Evolutionary conservation across 2,888 invertebrate species (phyloP).

Genomic region (Caradrina kadenii): DNA sequence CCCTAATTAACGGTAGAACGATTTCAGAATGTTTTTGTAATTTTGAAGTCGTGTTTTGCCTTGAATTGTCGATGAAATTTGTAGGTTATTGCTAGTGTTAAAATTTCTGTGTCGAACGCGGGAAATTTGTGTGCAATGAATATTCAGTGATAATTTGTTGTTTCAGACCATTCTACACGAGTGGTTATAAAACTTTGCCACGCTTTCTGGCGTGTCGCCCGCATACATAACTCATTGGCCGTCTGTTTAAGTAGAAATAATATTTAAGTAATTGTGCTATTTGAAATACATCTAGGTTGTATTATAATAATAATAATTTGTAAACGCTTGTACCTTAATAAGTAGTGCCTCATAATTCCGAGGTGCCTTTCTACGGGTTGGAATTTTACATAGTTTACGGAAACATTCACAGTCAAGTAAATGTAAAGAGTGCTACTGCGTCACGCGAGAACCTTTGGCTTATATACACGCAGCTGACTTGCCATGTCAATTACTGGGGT

Average conservation of each 20-base stretch:
- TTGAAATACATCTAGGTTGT: not conserved
- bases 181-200: too few species aligned
- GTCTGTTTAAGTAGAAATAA: not conserved
- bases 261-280: constrained; percentile 6
- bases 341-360: constrained; percentile 27
- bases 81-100: not conserved
- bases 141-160: not conserved
- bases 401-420: too few species aligned
- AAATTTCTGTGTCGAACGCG: not conserved
- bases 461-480: not conserved
- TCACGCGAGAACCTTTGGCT: not conserved
- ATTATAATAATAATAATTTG: not conserved
- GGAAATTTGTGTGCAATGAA: not conserved
- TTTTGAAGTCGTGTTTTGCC: constrained; percentile 32
- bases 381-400: not conserved
- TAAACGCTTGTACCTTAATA: constrained; percentile 8
- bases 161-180: too few species aligned
- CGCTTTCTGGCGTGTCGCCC: too few species aligned
- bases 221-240: too few species aligned
- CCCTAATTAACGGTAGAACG: not conserved
- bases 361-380: constrained; percentile 15
- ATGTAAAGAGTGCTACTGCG: not conserved
- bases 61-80: constrained; percentile 9
- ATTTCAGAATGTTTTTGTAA: constrained; percentile 41
- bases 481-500: not conserved